A percentile compares a stretch with the other conserved stretches of the same genome.
Evolutionary conservation across 2,888 invertebrate species (phyloP).

Genomic region (Heteromyza rotundicornis): DNA sequence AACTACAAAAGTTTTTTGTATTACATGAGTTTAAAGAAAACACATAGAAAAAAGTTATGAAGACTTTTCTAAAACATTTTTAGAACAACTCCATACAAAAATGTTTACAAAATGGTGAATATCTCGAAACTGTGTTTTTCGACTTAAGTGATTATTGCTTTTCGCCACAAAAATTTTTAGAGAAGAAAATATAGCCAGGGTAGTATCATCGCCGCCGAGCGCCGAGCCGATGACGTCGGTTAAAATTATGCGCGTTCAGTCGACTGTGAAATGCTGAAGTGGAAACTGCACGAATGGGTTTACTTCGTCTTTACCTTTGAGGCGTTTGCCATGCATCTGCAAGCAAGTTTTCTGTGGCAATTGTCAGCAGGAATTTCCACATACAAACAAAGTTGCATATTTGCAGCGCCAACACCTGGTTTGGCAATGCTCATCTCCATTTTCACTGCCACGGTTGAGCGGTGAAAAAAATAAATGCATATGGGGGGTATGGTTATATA

Average conservation of each 20-base stretch:
- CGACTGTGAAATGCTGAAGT: constrained; percentile 1
- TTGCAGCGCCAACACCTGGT: background rate
- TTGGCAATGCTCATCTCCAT: background rate
- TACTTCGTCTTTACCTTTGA: too few relatives aligned
- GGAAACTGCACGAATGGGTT: background rate
- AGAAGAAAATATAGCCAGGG: background rate
- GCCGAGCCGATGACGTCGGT: background rate
- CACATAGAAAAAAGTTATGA: too few relatives aligned
- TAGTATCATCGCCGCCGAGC: background rate
- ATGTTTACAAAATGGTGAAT: too few relatives aligned
- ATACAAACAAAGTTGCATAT: background rate
- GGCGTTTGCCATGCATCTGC: background rate
- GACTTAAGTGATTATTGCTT: too few relatives aligned
- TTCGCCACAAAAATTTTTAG: background rate
- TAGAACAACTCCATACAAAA: too few relatives aligned
- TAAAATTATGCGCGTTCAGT: background rate
- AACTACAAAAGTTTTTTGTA: too few relatives aligned
- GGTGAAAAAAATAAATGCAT: too few relatives aligned
- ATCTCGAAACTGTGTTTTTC: too few relatives aligned
- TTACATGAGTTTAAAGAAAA: too few relatives aligned
- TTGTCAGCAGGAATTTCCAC: background rate
- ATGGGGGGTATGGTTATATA: too few relatives aligned
- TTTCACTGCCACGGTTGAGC: constrained; percentile 3
- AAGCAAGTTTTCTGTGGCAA: background rate
- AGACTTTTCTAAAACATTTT: too few relatives aligned